phyloP scores from a whole-genome alignment of 92 coral and sea anemone genomes.

The Desmophyllum pertusum region DNA sequence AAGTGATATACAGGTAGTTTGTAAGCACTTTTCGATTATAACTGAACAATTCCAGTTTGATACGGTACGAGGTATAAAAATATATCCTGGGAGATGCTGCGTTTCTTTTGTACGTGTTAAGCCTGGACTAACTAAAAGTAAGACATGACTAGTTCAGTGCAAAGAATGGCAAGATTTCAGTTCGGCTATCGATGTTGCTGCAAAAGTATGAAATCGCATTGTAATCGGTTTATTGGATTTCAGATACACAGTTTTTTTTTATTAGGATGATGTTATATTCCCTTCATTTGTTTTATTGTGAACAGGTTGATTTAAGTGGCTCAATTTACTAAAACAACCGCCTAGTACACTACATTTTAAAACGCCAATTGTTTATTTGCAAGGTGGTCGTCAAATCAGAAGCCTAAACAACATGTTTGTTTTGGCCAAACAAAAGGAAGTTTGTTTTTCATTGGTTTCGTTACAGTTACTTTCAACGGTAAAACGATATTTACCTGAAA shows the following conservation, averaged over 20 bases:
- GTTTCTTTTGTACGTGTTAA: neutral
- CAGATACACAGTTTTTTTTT: neutral
- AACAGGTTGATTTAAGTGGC: neutral
- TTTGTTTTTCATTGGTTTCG: neutral
- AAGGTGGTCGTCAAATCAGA: conserved; percentile 1
- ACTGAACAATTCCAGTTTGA: neutral
- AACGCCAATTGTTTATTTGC: neutral
- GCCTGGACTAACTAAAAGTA: neutral
- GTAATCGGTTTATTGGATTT: neutral
- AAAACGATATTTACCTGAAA: conserved; percentile 28
- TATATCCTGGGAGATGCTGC: neutral
- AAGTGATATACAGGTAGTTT: neutral
- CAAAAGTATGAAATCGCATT: neutral
- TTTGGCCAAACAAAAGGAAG: neutral
- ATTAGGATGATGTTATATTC: neutral
- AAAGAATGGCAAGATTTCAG: neutral
- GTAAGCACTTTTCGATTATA: neutral
- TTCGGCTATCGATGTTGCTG: neutral
- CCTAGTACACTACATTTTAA: neutral
- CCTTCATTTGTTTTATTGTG: neutral
- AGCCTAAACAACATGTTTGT: neutral
- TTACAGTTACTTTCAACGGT: neutral
- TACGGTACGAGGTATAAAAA: neutral
- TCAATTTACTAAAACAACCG: neutral
- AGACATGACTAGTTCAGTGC: neutral